These are phyloP conservation scores for Glaucidium brasilianum DNA, from an alignment of 2,113 vertebrate species.

Conservation along the genomic window DNA sequence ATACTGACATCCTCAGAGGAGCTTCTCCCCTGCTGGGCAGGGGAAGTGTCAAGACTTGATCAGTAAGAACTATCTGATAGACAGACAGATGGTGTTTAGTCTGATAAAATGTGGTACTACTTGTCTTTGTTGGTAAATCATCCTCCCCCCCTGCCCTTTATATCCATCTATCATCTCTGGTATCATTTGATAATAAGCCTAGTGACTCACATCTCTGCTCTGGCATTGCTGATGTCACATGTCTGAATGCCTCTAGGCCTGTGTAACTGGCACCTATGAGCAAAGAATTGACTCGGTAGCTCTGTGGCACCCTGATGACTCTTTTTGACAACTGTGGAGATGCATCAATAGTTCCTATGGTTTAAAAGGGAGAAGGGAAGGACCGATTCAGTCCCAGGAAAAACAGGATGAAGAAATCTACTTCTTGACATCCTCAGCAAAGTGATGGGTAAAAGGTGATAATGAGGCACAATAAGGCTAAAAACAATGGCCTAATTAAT, in stretches of 20 bases:
- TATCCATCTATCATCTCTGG: background rate
- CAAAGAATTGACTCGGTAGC: background rate
- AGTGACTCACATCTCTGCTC: background rate
- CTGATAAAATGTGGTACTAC: background rate
- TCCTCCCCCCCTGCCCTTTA: background rate
- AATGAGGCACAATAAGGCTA: background rate
- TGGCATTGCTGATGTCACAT: background rate
- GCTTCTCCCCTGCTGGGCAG: background rate
- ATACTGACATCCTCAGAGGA: background rate
- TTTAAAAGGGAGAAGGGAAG: background rate
- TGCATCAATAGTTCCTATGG: background rate
- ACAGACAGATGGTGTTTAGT: background rate
- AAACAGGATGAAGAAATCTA: background rate
- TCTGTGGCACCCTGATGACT: background rate
- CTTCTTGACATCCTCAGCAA: background rate
- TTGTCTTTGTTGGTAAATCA: background rate
- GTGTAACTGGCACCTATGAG: background rate
- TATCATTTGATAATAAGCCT: background rate
- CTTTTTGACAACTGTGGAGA: background rate
- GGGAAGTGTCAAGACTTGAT: background rate
- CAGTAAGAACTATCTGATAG: background rate
- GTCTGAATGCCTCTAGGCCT: background rate
- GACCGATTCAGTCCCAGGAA: background rate
- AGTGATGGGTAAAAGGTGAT: background rate
- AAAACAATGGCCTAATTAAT: background rate